Evolutionary conservation across 2,113 vertebrate genomes (phyloP).

Genomic region (Spea bombifrons): DNA sequence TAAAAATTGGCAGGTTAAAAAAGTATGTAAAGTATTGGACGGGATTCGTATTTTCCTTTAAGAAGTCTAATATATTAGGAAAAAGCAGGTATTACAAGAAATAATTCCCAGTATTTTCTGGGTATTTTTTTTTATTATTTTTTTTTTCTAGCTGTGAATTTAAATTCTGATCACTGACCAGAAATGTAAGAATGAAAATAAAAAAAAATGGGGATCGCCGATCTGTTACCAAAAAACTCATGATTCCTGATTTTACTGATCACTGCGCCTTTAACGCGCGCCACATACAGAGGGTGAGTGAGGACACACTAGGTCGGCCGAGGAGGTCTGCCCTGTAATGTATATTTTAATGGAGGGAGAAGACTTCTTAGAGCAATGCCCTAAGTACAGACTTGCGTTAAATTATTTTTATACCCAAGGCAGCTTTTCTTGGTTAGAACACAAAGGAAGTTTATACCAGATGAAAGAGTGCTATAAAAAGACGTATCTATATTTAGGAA

Average conservation of each 20-base stretch:
- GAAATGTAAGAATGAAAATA: no score
- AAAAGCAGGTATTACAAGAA: no score
- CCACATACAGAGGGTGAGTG: background rate
- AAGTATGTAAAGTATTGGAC: no score
- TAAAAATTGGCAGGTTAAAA: no score
- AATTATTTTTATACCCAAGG: conserved; percentile 17
- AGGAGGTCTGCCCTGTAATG: background rate
- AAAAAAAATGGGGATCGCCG: background rate
- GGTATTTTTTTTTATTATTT: no score
- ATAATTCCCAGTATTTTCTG: no score
- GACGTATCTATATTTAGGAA: conserved; percentile 6
- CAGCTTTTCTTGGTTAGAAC: background rate
- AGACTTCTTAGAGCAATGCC: background rate
- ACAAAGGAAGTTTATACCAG: conserved; percentile 1
- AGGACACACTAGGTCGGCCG: background rate
- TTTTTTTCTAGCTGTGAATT: no score
- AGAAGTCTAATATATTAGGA: no score
- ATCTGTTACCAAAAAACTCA: no score
- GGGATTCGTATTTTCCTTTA: no score
- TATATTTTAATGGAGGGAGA: conserved; percentile 13
- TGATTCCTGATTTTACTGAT: no score
- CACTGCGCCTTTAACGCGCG: background rate
- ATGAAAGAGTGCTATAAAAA: conserved; percentile 20
- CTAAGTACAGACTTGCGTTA: conserved; percentile 25
- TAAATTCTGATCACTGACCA: no score